Evolutionary conservation across 1,140 invertebrate genomes (phyloP).

Genomic region (Psilanteris sp.): DNA sequence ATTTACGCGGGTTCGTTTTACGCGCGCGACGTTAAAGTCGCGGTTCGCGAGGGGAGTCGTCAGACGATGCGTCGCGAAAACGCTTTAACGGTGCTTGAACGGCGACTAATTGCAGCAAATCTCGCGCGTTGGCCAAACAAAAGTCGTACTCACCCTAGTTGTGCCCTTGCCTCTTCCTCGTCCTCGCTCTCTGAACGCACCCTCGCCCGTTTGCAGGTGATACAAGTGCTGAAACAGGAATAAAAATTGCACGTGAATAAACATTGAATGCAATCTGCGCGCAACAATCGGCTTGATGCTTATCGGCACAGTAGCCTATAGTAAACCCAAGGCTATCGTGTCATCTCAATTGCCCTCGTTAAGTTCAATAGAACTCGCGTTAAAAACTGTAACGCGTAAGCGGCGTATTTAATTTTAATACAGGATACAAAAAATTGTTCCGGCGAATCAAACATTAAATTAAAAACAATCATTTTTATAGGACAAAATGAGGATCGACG

Average conservation of each 20-base stretch:
- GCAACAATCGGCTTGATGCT: conserved; percentile 61
- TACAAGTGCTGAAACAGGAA: conserved; percentile 78
- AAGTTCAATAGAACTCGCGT: conserved; percentile 76
- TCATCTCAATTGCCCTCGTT: conserved; percentile 77
- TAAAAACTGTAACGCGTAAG: conserved; percentile 71
- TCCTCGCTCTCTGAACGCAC: conserved; percentile 76
- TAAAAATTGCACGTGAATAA: conserved; percentile 36
- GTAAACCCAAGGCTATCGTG: conserved; percentile 76
- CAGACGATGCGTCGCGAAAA: no score
- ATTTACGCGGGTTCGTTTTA: no score
- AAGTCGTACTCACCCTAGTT: conserved; percentile 78
- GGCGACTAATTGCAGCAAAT: no score
- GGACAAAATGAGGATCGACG: conserved; percentile 42
- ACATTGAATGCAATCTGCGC: conserved; percentile 42
- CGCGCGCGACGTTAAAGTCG: no score
- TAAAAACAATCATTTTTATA: conserved; percentile 32
- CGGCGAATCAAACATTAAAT: conserved; percentile 34
- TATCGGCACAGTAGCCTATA: conserved; percentile 70
- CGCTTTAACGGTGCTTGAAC: no score
- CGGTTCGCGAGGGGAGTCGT: no score
- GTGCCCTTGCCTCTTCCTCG: conserved; percentile 78
- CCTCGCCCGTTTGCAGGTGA: conserved; percentile 78
- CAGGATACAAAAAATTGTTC: conserved; percentile 54
- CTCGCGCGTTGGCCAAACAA: no score
- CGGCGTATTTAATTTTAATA: conserved; percentile 53